phyloP scores from a whole-genome alignment of 2,888 invertebrate species.

The Galerucella nymphaeae region DNA sequence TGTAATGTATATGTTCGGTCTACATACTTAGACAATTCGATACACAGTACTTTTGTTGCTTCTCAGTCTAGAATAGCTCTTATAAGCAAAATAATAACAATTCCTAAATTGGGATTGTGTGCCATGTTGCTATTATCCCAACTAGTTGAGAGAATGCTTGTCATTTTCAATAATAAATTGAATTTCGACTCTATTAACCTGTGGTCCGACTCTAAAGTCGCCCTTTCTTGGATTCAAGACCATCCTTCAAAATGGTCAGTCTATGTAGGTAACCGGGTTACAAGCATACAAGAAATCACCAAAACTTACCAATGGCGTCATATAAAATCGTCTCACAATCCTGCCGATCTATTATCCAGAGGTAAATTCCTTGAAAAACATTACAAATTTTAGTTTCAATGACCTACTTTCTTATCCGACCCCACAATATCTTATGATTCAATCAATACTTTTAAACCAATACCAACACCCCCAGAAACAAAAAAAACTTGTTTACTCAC shows the following conservation, averaged over 20 bases:
- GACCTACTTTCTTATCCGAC: neutral
- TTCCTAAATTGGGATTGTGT: slow-evolving; percentile 39
- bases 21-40: slow-evolving; percentile 16
- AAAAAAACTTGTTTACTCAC: neutral
- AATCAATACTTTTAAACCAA: neutral
- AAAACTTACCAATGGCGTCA: neutral
- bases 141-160: slow-evolving; percentile 13
- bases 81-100: slow-evolving; percentile 23
- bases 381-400: neutral
- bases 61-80: slow-evolving; percentile 38
- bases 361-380: neutral
- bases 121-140: slow-evolving; percentile 27
- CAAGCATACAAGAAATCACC: neutral
- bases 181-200: slow-evolving; percentile 22
- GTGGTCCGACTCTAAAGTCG: slow-evolving; percentile 36
- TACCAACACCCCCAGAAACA: neutral
- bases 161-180: slow-evolving; percentile 14
- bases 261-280: neutral
- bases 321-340: neutral
- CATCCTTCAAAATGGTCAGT: slow-evolving; percentile 6
- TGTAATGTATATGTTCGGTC: slow-evolving; percentile 33
- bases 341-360: slow-evolving; percentile 2
- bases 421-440: neutral
- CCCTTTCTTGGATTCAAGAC: slow-evolving; percentile 14
- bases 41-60: slow-evolving; percentile 22